These are phyloP conservation scores for Eupeodes corollae DNA, from an alignment of 1,140 invertebrate species.

Conservation along the genomic window DNA sequence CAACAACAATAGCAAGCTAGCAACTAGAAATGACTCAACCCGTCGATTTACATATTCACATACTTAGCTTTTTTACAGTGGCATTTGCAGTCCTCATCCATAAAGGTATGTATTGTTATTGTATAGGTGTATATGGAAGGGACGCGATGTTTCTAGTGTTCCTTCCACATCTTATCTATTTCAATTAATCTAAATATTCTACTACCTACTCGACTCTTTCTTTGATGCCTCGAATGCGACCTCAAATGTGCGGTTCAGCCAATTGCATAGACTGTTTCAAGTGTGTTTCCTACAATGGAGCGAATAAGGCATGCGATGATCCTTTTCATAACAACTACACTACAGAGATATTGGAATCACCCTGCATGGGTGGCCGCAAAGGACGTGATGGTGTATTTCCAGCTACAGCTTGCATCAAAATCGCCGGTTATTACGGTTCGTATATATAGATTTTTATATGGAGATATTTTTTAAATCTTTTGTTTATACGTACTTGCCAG, in stretches of 20 bases:
- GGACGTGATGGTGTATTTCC: constrained; percentile 87
- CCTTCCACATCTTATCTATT: too few relatives aligned
- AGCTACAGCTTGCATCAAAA: constrained; percentile 92
- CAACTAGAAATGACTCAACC: not conserved
- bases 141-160: too few relatives aligned
- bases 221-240: not conserved
- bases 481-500: too few relatives aligned
- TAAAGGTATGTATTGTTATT: not conserved
- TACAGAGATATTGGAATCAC: constrained; percentile 68
- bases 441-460: constrained; percentile 8
- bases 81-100: not conserved
- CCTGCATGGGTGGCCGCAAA: constrained; percentile 87
- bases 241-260: constrained; percentile 29
- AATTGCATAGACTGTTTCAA: constrained; percentile 87
- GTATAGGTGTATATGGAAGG: too few relatives aligned
- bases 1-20: too few relatives aligned
- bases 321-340: constrained; percentile 93
- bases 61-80: not conserved
- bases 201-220: too few relatives aligned
- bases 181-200: too few relatives aligned
- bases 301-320: constrained; percentile 84
- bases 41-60: not conserved
- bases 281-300: constrained; percentile 82
- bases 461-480: not conserved
- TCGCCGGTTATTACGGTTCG: constrained; percentile 74